Evolutionary conservation across 2,113 vertebrate genomes (phyloP), one percentile per base, ranked within the genome.

Genomic region (Promerops cafer): DNA sequence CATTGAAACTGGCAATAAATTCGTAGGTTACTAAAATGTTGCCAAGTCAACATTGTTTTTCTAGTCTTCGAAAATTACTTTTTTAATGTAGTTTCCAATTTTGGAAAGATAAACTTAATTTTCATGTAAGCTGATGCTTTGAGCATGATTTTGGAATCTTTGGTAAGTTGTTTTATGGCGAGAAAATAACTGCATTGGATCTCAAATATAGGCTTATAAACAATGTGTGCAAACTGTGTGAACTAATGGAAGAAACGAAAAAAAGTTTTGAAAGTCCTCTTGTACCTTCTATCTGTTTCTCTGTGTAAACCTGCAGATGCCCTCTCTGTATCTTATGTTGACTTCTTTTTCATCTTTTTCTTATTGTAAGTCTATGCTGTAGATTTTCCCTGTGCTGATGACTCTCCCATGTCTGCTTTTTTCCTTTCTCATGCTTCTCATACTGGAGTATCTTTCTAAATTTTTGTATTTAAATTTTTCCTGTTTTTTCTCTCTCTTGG

Each of bases 361-460:
- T 42, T 63, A n/a, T 7, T 13, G 1, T 20, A 26, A 69, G 1
- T 30, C 19, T 60, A 2, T 54, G 9, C 6, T 0, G 0, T 9
- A 27, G 26, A 19, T 39, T 54, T 72, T 42, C 8, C 7, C 11
- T 59, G 7, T 33, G 35, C 56, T 78, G 44, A 9, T 79, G 61
- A 35, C 19, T 27, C 19, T 80, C 27, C 13, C 35, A 47, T 27
- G 6, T 78, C 17, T 81, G 10, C 20, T 74, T 71, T 53, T 83
- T 53, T 81, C 9, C 35, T 49, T 81, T 75, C 9, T 37, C 16
- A 21, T 10, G 3, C 27, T 52, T 54, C 6, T 61, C 19, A 26
- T 42, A 40, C 3, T n/a, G 39, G 8, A 45, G 16, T 39, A 22
- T 11, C 21, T 18, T 72, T 72, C 16, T n/a, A 7, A 37, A n/a